Evolutionary conservation across 2,888 invertebrate genomes (phyloP).

Genomic region (Stegophylla sp.): DNA sequence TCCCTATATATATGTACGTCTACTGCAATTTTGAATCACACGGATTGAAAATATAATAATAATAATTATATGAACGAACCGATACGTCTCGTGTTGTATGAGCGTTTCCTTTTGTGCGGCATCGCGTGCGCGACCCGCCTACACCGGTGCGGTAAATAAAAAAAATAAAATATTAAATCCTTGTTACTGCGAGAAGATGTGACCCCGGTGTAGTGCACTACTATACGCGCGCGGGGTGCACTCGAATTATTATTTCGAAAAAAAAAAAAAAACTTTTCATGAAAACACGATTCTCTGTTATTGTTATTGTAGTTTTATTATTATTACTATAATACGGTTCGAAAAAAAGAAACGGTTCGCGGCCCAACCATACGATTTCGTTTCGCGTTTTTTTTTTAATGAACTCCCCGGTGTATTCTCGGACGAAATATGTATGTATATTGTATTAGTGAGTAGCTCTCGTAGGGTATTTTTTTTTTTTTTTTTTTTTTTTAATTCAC

Average conservation of each 20-base stretch:
- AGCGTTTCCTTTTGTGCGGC: no score
- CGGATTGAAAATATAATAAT: no score
- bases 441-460: background rate
- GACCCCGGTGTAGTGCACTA: background rate
- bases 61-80: no score
- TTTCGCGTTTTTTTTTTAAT: conserved; percentile 31
- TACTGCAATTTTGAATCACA: no score
- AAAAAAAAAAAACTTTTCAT: conserved; percentile 17
- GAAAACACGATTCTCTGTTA: conserved; percentile 21
- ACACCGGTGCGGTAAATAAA: conserved; percentile 13
- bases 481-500: background rate
- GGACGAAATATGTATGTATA: conserved; percentile 4
- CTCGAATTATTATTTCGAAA: background rate
- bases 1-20: no score
- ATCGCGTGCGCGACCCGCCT: background rate
- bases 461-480: conserved; percentile 7
- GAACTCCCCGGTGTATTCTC: conserved; percentile 28
- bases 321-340: background rate
- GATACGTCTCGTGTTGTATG: no score
- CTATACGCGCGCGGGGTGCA: background rate
- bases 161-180: conserved; percentile 13
- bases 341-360: conserved; percentile 22
- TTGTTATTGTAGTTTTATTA: background rate
- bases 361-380: background rate
- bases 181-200: background rate